These are phyloP conservation scores for Scaeva pyrastri DNA, from an alignment of 2,888 invertebrate species.

Conservation along the genomic window DNA sequence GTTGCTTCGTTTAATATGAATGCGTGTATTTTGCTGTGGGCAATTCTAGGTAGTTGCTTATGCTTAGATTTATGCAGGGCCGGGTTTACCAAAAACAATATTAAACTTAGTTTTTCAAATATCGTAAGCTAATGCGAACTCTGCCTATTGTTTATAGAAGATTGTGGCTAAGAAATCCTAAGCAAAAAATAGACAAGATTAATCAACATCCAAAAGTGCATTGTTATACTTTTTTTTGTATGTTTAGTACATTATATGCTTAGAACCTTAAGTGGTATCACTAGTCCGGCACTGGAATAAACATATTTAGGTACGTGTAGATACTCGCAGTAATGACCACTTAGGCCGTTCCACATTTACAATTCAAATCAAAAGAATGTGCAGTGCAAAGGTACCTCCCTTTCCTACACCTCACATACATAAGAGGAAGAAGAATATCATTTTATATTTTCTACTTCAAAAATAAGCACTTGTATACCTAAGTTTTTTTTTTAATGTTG, in stretches of 20 bases:
- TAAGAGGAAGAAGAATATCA: slow-evolving; percentile 42
- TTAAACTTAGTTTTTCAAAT: neutral
- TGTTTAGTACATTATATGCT: neutral
- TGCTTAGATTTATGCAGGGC: neutral
- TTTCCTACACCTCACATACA: slow-evolving; percentile 25
- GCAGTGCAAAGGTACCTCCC: neutral
- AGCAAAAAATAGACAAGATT: too few species aligned
- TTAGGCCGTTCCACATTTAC: slow-evolving; percentile 51
- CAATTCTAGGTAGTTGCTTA: neutral
- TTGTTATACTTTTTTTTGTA: too few species aligned
- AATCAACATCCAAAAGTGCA: too few species aligned
- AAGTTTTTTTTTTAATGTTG: neutral
- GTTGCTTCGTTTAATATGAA: slow-evolving; percentile 14
- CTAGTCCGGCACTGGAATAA: neutral
- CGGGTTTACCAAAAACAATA: neutral
- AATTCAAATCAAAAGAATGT: slow-evolving; percentile 55
- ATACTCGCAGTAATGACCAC: slow-evolving; percentile 38
- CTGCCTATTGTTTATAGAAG: neutral
- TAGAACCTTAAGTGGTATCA: neutral
- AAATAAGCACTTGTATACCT: slow-evolving; percentile 2
- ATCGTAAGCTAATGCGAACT: fast-evolving
- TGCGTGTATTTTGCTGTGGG: slow-evolving; percentile 21
- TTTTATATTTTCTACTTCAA: slow-evolving; percentile 17
- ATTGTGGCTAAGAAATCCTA: too few species aligned
- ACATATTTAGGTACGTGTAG: neutral